Base-by-base conservation (phyloP, 2,888 invertebrate species). In the Eupithecia centaureata region DNA sequence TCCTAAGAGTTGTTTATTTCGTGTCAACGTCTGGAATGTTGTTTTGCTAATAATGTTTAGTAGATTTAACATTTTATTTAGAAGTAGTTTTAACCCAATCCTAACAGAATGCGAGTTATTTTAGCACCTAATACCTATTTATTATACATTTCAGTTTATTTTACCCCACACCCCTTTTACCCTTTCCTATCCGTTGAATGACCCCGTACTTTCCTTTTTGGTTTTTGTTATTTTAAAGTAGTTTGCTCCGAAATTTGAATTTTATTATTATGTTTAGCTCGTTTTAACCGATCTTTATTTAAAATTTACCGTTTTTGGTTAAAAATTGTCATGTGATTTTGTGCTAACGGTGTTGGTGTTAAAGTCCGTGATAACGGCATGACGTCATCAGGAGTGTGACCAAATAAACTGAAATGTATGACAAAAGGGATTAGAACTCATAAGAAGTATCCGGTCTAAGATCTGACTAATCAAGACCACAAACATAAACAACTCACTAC, bases 141-240 rank as follows among this genome's bases (percentile, higher is more conserved):
- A 87, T 88, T 91, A 91, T 91, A 92, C 93, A 93, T 93, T 93
- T 93, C 93, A 93, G 92, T 93, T 92, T 92, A 92, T 92, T 92
- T 81, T 83, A 82, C 82, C 85, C 85, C 81, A 79, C 76, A 77
- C 82, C 82, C 75, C 38, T 38, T 38, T 28, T 13, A 52, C 18
- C 59, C 66, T 18, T 13, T 83, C 84, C 79, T 58, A 63, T 78
- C 86, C 83, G 90, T 87, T 91, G 87, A 86, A 78, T 89, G 89
- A 77, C 75, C 74, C 74, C 63, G 18, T 57, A 13, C 59, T 61
- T 61, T 68, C 70, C 68, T 72, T 71, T 64, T 71, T 70, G 56
- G 60, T 67, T 70, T 72, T 59, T 60, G 57, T 35, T 65, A 59
- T 61, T 58, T 56, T 68, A 73, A 70, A 72, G 73, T 76, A 76